Base-by-base conservation (phyloP, 2,797 vertebrate genomes). In the Danio kyathit region DNA sequence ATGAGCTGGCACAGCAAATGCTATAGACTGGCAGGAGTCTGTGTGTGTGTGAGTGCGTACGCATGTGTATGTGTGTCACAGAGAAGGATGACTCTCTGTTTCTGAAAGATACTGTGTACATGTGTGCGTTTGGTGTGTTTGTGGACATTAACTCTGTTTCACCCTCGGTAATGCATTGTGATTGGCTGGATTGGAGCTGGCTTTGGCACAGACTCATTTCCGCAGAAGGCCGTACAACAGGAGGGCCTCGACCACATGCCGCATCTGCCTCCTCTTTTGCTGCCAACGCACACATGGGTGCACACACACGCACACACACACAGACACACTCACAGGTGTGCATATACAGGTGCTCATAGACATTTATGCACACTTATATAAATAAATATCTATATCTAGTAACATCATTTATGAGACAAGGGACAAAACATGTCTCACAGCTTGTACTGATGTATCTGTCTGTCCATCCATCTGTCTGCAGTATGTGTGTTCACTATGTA, bases 221-320 rank as follows among this genome's bases (percentile, higher is more conserved):
- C 93, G 91, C 92, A 93, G 92, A 93, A 93, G 91, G 91, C 89
- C 89, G 88, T 92, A 93, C 92, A 94, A 91, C 91, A 93, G 91
- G 90, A 86, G 92, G 74, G 92, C 92, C 90, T 88, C 91, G 89
- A 92, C 91, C 88, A 91, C 90, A 87, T 88, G 90, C 92, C 90
- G 93, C 93, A 94, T 94, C 93, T 94, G 93, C 91, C 92, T 74
- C 87, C 86, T 87, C 71, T 49, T 81, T 87, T 81, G 83, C 79
- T 94, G 93, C 93, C 93, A 93, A 89, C 79, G 86, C 88, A 83
- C 19, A 91, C 88, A 80, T 65, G 71, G 51, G 69, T 60, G 71
- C 79, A 73, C 43, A 11, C 49, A 64, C 41, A 56, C 46, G 29
- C 29, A n/a, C 46, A 65, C 14, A 56, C 64, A 65, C 56, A 63